Conservation (phyloP, 1,140 invertebrate genomes). For the Aphaenogaster ashmeadi region DNA sequence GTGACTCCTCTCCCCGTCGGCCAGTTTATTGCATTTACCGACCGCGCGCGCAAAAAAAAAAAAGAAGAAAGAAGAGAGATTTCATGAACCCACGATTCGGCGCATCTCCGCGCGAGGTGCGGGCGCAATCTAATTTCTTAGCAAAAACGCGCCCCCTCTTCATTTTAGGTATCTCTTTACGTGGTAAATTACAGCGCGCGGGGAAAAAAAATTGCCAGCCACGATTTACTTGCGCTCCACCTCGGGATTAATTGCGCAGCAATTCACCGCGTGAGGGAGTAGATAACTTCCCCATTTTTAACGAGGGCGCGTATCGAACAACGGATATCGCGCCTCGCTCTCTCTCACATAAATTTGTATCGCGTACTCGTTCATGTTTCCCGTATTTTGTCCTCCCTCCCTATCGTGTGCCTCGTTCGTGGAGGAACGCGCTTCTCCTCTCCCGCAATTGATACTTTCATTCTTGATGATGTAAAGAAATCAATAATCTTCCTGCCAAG, state of each 20-base stretch:
- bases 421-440: neutral
- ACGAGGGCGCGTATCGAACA: constrained; percentile 42
- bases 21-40: constrained; percentile 50
- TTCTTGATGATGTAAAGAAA: constrained; percentile 36
- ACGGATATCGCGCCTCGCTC: constrained; percentile 20
- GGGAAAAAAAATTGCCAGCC: constrained; percentile 11
- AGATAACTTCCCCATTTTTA: constrained; percentile 47
- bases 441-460: constrained; percentile 35
- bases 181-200: constrained; percentile 44
- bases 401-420: neutral
- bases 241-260: constrained; percentile 43
- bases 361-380: neutral
- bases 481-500: constrained; percentile 28
- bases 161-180: constrained; percentile 51
- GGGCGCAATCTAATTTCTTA: constrained; percentile 60
- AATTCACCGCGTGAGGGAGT: constrained; percentile 21
- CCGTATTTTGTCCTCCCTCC: neutral
- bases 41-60: neutral
- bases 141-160: constrained; percentile 24
- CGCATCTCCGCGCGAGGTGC: constrained; percentile 1
- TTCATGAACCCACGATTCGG: constrained; percentile 1
- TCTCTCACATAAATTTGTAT: constrained; percentile 39
- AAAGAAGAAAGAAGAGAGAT: constrained; percentile 21
- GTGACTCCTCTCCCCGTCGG: constrained; percentile 9
- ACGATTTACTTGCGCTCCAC: constrained; percentile 49